Percentiles rank a stretch among this genome's conserved stretches.
Conservation (phyloP, 2,797 vertebrate species). For the Remorina albescens region DNA sequence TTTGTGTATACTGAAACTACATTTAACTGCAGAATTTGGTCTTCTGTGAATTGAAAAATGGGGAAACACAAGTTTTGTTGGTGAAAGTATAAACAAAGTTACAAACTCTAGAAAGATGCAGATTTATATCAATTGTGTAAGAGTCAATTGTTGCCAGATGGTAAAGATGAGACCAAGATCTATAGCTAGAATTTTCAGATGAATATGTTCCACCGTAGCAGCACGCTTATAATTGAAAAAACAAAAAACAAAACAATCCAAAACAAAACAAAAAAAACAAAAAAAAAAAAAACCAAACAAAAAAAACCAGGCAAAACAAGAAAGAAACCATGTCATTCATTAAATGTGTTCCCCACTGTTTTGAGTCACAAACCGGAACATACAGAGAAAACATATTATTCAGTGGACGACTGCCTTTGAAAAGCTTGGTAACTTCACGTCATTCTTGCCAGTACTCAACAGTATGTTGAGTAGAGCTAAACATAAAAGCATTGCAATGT, state of each 20-base stretch:
- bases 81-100: no score
- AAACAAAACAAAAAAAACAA: not conserved
- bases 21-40: no score
- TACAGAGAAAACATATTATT: not conserved
- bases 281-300: no score
- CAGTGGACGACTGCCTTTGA: not conserved
- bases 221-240: no score
- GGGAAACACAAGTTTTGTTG: no score
- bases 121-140: not conserved
- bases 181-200: slow-evolving; percentile 29
- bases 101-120: not conserved
- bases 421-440: not conserved
- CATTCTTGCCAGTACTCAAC: not conserved
- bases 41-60: no score
- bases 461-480: not conserved
- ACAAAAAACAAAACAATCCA: no score
- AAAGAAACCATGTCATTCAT: not conserved
- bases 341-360: not conserved
- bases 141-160: slow-evolving; percentile 61
- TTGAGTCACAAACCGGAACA: not conserved
- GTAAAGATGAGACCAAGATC: slow-evolving; percentile 66
- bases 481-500: not conserved
- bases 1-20: no score
- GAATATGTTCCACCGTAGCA: no score
- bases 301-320: not conserved